phyloP scores from a whole-genome alignment of 2,797 vertebrate species.

The Valencia hispanica region DNA sequence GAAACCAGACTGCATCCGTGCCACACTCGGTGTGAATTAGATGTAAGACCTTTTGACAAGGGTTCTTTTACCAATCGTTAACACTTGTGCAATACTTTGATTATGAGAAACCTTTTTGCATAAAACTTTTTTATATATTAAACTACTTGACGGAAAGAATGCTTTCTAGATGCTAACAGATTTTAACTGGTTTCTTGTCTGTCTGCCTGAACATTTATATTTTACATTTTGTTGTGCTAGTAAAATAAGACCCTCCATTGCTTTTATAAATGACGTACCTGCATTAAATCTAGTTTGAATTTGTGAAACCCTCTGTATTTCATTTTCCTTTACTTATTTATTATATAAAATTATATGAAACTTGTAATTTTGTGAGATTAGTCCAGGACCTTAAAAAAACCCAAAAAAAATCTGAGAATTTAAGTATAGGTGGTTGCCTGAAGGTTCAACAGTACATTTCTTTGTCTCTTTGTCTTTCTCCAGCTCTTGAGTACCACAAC shows the following conservation, averaged over 20 bases:
- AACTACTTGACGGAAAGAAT: no score
- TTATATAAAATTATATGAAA: not conserved
- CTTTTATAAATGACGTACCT: not conserved
- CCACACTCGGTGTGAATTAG: no score
- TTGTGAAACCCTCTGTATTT: not conserved
- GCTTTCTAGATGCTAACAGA: not conserved
- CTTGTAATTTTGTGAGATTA: not conserved
- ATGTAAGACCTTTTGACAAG: not conserved
- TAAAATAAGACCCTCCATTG: not conserved
- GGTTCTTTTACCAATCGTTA: not conserved
- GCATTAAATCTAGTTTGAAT: not conserved
- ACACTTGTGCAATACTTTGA: not conserved
- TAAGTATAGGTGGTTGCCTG: not conserved
- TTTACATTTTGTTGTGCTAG: not conserved
- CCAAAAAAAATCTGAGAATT: not conserved
- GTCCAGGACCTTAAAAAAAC: not conserved
- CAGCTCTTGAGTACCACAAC: constrained; percentile 96
- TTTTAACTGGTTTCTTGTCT: not conserved
- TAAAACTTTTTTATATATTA: not conserved
- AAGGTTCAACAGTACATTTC: not conserved
- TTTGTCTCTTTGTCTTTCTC: constrained; percentile 28
- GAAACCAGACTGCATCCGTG: no score
- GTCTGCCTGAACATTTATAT: no score
- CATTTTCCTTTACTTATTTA: no score
- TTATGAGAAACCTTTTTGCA: not conserved